Evolutionary conservation across 2,888 invertebrate genomes (phyloP).

Genomic region (Archips xylosteana): DNA sequence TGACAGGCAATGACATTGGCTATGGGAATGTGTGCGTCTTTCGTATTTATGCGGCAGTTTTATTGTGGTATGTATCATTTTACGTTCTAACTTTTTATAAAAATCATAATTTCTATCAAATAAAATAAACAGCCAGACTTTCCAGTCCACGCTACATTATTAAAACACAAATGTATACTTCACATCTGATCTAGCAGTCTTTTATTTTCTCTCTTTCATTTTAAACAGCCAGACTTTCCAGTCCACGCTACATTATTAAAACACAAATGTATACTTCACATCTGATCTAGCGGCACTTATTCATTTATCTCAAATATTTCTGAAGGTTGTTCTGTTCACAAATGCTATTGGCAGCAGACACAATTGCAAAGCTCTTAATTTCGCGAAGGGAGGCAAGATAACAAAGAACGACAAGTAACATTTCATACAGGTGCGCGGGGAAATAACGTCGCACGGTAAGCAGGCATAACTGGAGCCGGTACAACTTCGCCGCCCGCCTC

Average conservation of each 20-base stretch:
- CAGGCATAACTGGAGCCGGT: conserved; percentile 60
- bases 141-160: too few species aligned
- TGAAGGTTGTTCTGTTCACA: conserved; percentile 15
- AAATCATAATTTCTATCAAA: too few species aligned
- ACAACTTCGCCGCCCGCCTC: conserved; percentile 55
- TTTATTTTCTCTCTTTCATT: too few species aligned
- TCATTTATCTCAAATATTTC: conserved; percentile 1
- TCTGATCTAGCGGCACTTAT: not conserved
- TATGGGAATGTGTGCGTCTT: too few species aligned
- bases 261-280: not conserved
- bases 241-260: too few species aligned
- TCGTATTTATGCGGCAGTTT: too few species aligned
- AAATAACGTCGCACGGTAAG: conserved; percentile 47
- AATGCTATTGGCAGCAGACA: conserved; percentile 42
- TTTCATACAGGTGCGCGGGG: conserved; percentile 65
- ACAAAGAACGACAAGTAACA: conserved; percentile 64
- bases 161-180: not conserved
- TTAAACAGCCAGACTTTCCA: too few species aligned
- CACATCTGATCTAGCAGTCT: not conserved
- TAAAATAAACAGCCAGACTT: too few species aligned
- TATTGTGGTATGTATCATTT: too few species aligned
- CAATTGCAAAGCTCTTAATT: conserved; percentile 64
- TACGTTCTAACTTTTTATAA: too few species aligned
- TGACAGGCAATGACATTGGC: too few species aligned
- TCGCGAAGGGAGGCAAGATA: conserved; percentile 63